phyloP scores from a whole-genome alignment of 1,140 invertebrate species.

The Drosophila ironensis region DNA sequence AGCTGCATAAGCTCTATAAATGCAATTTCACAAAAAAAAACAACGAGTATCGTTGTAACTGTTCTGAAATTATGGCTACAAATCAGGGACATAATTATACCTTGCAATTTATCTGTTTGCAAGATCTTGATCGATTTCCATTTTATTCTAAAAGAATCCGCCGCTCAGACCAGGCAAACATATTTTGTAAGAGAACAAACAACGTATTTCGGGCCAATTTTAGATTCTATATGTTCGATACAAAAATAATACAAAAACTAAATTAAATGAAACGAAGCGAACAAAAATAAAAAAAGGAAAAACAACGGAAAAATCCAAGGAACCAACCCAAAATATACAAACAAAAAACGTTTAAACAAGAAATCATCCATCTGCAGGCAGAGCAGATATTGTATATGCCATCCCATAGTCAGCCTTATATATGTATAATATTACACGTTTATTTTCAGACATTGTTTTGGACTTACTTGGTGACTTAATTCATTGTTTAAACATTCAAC shows the following conservation, averaged over 20 bases:
- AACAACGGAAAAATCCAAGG: conserved; percentile 40
- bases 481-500: background rate
- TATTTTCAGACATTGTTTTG: conserved; percentile 37
- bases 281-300: conserved; percentile 2
- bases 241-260: conserved; percentile 60
- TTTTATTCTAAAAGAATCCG: conserved; percentile 14
- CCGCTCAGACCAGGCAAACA: conserved; percentile 38
- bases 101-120: too few relatives aligned
- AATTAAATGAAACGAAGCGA: conserved; percentile 55
- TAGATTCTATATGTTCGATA: conserved; percentile 58
- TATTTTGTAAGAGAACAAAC: conserved; percentile 66
- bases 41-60: too few relatives aligned
- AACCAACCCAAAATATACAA: conserved; percentile 18
- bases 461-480: conserved; percentile 6
- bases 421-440: conserved; percentile 43
- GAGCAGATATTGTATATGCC: conserved; percentile 3
- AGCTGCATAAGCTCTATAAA: too few relatives aligned
- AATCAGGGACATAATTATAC: too few relatives aligned
- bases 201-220: conserved; percentile 50
- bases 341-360: conserved; percentile 52
- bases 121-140: background rate
- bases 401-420: conserved; percentile 3
- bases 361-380: conserved; percentile 32
- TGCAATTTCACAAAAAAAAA: too few relatives aligned
- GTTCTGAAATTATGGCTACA: too few relatives aligned